Evolutionary conservation across 2,888 invertebrate species (phyloP).

Genomic region (Macrosiphum euphorbiae): DNA sequence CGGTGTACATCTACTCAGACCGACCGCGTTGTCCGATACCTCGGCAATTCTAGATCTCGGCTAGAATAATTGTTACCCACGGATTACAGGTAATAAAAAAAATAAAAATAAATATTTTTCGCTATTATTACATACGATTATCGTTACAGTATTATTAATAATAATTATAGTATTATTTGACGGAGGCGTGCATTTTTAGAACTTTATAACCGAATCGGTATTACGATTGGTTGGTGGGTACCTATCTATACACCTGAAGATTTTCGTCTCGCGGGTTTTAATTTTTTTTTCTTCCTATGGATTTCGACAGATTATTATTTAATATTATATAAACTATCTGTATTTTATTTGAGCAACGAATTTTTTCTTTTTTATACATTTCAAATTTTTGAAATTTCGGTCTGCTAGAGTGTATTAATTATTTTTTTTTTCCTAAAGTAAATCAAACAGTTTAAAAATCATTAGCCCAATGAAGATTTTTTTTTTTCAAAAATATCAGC

Average conservation of each 20-base stretch:
- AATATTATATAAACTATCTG: neutral
- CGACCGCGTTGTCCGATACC: conserved; percentile 63
- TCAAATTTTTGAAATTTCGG: neutral
- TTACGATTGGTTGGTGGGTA: neutral
- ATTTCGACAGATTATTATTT: neutral
- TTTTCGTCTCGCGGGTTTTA: neutral
- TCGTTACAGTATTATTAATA: neutral
- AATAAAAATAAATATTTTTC: neutral
- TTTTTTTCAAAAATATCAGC: neutral
- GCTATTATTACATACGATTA: too few species aligned
- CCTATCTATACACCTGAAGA: neutral
- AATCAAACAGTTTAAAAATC: neutral
- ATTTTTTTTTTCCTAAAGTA: neutral
- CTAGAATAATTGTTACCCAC: conserved; percentile 45
- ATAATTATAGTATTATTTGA: neutral
- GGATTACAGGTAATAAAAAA: conserved; percentile 40
- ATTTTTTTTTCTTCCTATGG: neutral
- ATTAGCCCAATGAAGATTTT: neutral
- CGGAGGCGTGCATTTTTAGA: neutral
- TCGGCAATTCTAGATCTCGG: conserved; percentile 59
- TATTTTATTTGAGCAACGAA: neutral
- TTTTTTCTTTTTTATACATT: neutral
- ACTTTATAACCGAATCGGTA: neutral
- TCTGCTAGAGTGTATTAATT: neutral
- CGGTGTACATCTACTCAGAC: conserved; percentile 53